Percentiles rank a stretch among this genome's conserved stretches.
Conservation (phyloP, 2,113 vertebrate genomes). For the Centrocercus urophasianus region DNA sequence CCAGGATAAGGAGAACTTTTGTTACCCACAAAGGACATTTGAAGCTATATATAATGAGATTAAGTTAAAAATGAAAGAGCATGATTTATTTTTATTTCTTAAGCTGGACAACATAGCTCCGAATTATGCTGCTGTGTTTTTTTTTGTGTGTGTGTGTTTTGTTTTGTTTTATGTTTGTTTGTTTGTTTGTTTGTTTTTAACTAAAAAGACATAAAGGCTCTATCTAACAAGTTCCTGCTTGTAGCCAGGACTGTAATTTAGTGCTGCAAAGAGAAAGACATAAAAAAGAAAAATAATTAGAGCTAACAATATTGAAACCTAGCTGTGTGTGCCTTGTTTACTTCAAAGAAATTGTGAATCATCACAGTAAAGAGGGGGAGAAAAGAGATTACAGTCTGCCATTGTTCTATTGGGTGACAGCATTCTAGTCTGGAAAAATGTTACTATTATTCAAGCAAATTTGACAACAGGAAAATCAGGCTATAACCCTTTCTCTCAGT, state of each 20-base stretch:
- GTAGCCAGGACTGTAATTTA: not conserved
- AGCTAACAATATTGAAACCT: not conserved
- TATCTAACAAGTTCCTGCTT: constrained; percentile 6
- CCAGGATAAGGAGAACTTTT: not conserved
- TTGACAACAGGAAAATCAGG: not conserved
- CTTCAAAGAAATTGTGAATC: constrained; percentile 22
- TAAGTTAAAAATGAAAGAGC: not conserved
- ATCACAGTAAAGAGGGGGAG: not conserved
- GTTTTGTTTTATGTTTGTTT: too few species aligned
- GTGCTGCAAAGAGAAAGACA: not conserved
- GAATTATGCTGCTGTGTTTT: not conserved
- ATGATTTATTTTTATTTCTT: not conserved
- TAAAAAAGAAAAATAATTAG: constrained; percentile 45
- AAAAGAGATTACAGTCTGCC: not conserved
- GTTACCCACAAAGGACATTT: not conserved
- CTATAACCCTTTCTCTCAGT: not conserved
- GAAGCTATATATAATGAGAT: not conserved
- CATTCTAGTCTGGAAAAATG: not conserved
- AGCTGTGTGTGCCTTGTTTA: not conserved
- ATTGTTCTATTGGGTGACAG: not conserved
- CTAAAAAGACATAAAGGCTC: not conserved
- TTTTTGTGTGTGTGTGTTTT: too few species aligned
- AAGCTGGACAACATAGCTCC: not conserved
- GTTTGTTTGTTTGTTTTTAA: not conserved
- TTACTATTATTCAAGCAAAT: constrained; percentile 20